These are phyloP conservation scores for Phallusia fumigata DNA, from an alignment of 23 tunicate species.

Conservation along the genomic window DNA sequence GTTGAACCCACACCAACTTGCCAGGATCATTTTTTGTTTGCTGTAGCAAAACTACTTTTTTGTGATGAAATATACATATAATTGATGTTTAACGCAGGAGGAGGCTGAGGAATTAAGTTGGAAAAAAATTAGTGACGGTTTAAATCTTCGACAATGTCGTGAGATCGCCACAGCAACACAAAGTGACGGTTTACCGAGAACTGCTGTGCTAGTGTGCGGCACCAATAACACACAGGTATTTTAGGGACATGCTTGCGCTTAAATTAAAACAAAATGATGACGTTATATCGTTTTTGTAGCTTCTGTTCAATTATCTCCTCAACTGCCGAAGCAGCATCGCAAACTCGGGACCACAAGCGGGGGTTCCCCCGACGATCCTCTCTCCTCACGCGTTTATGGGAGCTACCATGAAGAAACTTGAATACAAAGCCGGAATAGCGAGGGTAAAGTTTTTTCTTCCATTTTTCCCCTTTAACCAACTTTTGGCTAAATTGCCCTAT, in stretches of 20 bases:
- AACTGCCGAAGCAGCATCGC: conserved; percentile 71
- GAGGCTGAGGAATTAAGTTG: conserved; percentile 35
- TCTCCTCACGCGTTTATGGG: conserved; percentile 72
- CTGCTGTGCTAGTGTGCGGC: conserved; percentile 42
- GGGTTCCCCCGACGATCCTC: conserved; percentile 83
- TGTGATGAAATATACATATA: no score
- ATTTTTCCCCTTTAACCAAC: no score
- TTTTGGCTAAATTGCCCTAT: no score
- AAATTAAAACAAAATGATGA: no score
- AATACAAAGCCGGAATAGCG: conserved; percentile 41
- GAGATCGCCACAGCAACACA: conserved; percentile 22
- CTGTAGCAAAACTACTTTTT: no score
- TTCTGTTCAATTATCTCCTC: conserved; percentile 67
- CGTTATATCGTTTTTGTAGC: conserved; percentile 3
- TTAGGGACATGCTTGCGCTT: no score
- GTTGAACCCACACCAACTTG: no score
- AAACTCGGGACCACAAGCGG: conserved; percentile 61
- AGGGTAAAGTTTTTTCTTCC: conserved; percentile 27
- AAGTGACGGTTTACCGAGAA: conserved; percentile 43
- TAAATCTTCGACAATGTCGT: conserved; percentile 32
- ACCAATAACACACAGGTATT: conserved; percentile 42
- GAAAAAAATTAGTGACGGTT: conserved; percentile 37
- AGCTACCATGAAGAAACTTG: conserved; percentile 55
- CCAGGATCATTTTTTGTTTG: no score
- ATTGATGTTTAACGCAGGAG: neutral